These are phyloP conservation scores for Chrysina gloriosa DNA, from an alignment of 2,888 invertebrate species.

Conservation along the genomic window DNA sequence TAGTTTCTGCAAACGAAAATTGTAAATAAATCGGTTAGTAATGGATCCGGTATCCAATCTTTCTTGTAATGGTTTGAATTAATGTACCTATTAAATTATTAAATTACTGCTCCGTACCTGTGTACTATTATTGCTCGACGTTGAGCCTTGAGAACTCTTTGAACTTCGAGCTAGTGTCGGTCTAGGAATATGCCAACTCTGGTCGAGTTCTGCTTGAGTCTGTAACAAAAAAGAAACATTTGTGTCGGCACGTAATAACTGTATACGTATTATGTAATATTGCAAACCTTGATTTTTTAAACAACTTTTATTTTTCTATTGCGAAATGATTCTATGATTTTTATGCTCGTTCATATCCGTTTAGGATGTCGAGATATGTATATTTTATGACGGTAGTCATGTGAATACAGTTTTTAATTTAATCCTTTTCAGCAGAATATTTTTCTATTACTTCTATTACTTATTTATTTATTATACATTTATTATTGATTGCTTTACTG, in stretches of 20 bases:
- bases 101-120: constrained; percentile 70
- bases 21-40: not conserved
- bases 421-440: too few relatives aligned
- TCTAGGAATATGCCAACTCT: constrained; percentile 85
- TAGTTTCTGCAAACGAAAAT: too few relatives aligned
- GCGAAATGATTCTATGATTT: not conserved
- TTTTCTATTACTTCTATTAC: too few relatives aligned
- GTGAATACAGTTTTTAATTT: too few relatives aligned
- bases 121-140: constrained; percentile 81
- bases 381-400: too few relatives aligned
- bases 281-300: constrained; percentile 22
- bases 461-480: too few relatives aligned
- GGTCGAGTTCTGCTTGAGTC: constrained; percentile 59
- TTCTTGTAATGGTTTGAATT: not conserved
- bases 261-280: constrained; percentile 5
- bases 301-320: not conserved
- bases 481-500: too few relatives aligned
- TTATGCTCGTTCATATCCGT: constrained; percentile 7
- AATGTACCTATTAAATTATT: too few relatives aligned
- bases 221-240: constrained; percentile 40
- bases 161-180: constrained; percentile 78
- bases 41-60: not conserved
- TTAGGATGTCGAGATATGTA: constrained; percentile 14
- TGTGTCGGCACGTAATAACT: not conserved
- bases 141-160: constrained; percentile 76